Evolutionary conservation across 2,888 invertebrate genomes (phyloP).

Genomic region (Hydrotaea diabolus): DNA sequence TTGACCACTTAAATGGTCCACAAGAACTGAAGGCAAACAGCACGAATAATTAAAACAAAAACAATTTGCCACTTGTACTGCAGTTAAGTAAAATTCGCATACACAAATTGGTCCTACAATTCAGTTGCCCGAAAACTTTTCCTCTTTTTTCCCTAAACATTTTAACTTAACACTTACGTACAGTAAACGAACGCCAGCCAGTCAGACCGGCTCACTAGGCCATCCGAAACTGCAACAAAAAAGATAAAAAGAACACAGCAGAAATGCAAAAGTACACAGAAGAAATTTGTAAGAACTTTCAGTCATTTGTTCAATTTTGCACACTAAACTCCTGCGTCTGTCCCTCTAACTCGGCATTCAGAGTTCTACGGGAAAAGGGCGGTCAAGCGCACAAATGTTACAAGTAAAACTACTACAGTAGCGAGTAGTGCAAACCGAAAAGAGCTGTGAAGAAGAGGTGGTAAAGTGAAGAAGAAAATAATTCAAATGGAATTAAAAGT

Average conservation of each 20-base stretch:
- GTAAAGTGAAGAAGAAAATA: background rate
- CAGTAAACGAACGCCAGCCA: background rate
- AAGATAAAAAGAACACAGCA: background rate
- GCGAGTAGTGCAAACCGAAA: background rate
- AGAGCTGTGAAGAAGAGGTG: background rate
- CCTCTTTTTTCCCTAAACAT: background rate
- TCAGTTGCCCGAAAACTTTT: constrained; percentile 11
- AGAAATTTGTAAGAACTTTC: background rate
- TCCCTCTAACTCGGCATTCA: background rate
- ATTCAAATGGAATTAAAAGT: constrained; percentile 34
- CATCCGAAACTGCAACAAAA: background rate
- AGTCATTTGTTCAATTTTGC: constrained; percentile 18
- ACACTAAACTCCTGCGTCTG: background rate
- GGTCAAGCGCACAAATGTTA: background rate
- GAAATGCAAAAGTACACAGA: background rate
- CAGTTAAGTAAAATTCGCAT: background rate
- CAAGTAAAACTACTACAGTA: background rate
- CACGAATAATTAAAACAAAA: background rate
- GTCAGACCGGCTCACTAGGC: background rate
- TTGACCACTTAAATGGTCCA: background rate
- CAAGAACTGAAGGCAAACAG: background rate
- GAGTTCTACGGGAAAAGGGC: background rate
- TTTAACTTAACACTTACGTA: constrained; percentile 7
- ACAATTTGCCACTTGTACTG: background rate
- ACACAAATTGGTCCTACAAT: constrained; percentile 4